phyloP scores from a whole-genome alignment of 2,888 invertebrate species.

The Stenodera caucasica region DNA sequence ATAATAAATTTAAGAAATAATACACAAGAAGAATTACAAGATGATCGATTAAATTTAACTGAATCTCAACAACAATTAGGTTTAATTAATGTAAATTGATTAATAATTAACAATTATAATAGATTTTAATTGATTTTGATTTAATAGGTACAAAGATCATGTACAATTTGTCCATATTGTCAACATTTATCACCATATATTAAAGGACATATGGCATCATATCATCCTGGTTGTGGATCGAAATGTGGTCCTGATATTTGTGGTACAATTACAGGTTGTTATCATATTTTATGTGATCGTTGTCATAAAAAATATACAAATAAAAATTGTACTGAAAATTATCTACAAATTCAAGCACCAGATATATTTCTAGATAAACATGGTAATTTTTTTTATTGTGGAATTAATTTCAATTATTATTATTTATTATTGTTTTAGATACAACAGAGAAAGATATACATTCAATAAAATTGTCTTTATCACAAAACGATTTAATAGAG shows the following conservation, averaged over 20 bases:
- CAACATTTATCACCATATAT: constrained; percentile 54
- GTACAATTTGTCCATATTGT: constrained; percentile 52
- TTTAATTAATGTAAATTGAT: constrained; percentile 5
- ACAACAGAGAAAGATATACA: constrained; percentile 48
- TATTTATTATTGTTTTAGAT: constrained; percentile 35
- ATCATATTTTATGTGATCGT: constrained; percentile 58
- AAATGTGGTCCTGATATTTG: constrained; percentile 57
- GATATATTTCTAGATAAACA: constrained; percentile 53
- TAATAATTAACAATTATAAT: no score
- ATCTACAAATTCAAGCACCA: constrained; percentile 46
- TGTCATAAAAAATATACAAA: constrained; percentile 57
- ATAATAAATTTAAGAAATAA: no score
- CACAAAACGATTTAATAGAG: constrained; percentile 45
- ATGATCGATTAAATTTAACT: background rate
- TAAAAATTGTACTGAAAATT: constrained; percentile 32
- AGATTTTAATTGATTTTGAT: no score
- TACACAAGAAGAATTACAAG: constrained; percentile 1
- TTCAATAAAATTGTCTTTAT: constrained; percentile 41
- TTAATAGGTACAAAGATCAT: constrained; percentile 29
- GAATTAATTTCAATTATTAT: constrained; percentile 4
- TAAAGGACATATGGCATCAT: constrained; percentile 56
- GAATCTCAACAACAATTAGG: background rate
- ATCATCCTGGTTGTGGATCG: constrained; percentile 63
- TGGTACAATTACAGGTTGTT: constrained; percentile 55
- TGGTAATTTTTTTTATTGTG: constrained; percentile 28